Percentiles rank a stretch among this genome's conserved stretches.
Evolutionary conservation across 1,140 invertebrate genomes (phyloP).

Genomic region (Drosophila pruinosa): DNA sequence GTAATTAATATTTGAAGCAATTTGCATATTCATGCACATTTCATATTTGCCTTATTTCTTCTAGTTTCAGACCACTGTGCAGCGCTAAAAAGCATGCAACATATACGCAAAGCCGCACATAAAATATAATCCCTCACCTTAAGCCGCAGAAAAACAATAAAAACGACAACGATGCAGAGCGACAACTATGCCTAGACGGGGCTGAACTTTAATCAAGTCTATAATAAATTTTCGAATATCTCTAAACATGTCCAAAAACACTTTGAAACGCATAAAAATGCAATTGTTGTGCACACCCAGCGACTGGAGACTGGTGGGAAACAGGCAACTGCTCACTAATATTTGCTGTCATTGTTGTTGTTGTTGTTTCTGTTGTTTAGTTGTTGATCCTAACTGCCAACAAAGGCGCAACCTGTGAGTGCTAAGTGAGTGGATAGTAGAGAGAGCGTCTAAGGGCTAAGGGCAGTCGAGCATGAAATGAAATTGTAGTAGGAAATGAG

Average conservation of each 20-base stretch:
- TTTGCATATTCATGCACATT: too few species aligned
- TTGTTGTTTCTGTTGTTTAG: constrained; percentile 13
- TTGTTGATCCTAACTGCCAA: constrained; percentile 52
- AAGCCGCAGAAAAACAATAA: constrained; percentile 12
- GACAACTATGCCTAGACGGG: constrained; percentile 14
- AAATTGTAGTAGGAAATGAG: constrained; percentile 53
- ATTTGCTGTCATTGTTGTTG: not conserved
- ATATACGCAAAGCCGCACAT: constrained; percentile 14
- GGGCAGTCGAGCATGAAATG: constrained; percentile 63
- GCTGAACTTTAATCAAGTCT: constrained; percentile 22
- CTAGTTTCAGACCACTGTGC: constrained; percentile 15
- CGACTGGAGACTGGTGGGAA: constrained; percentile 25
- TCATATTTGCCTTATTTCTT: not conserved
- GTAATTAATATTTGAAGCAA: too few species aligned
- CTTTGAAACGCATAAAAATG: constrained; percentile 74
- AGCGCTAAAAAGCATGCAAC: constrained; percentile 40
- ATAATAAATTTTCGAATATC: constrained; percentile 58
- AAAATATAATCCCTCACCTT: constrained; percentile 18
- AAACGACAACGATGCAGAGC: not conserved
- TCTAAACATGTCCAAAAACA: constrained; percentile 67
- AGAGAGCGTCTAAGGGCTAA: not conserved
- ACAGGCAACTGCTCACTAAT: constrained; percentile 31
- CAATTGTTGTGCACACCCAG: constrained; percentile 50
- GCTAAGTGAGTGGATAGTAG: not conserved
- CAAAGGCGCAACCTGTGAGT: constrained; percentile 52